Evolutionary conservation across 2,888 invertebrate species (phyloP), one percentile per base, ranked within the genome.

Genomic region (Sceliomorpha sp.): DNA sequence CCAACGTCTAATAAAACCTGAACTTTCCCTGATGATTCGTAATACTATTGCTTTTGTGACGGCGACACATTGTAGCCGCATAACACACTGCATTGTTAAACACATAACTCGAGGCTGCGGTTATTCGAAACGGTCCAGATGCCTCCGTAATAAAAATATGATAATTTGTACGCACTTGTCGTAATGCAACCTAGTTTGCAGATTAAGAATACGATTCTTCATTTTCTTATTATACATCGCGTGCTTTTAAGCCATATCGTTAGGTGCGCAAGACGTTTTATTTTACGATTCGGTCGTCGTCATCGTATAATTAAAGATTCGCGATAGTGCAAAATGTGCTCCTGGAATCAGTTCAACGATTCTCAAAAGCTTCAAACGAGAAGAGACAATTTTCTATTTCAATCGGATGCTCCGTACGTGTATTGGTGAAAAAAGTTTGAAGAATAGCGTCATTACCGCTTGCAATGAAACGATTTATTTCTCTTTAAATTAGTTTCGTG

Each of bases 401-500:
- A 37, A 20, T 37, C 15, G 37, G 6, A 17, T 2, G 17, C 17
- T 37, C 37, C n/a, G n/a, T 15, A 9, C 37, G n/a, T 9, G 15
- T 5, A 14, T 37, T 37, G 37, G 9, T n/a, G 8, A 10, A 40
- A 34, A 29, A 51, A 51, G 39, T 39, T 24, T n/a, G 13, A 40
- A 40, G 24, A 40, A 32, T 24, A 40, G 40, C 32, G 13, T 24
- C 40, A 24, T 53, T 53, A 53, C 39, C 12, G 31, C 10, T 13
- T 5, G 53, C 32, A 53, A 53, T 53, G 29, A 50, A 39, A 39
- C 15, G 34, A 10, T 55, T 55, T 55, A 55, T 42, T 55, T 32
- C 15, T 44, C 13, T 27, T 42, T 29, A 50, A 50, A 37, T 24
- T 1, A 20, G 7, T 10, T 20, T 20, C 20, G 20, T 37, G 37